Evolutionary conservation across 2,113 vertebrate genomes (phyloP), one percentile per base, ranked within the genome.

Genomic region (Pygoscelis antarcticus): DNA sequence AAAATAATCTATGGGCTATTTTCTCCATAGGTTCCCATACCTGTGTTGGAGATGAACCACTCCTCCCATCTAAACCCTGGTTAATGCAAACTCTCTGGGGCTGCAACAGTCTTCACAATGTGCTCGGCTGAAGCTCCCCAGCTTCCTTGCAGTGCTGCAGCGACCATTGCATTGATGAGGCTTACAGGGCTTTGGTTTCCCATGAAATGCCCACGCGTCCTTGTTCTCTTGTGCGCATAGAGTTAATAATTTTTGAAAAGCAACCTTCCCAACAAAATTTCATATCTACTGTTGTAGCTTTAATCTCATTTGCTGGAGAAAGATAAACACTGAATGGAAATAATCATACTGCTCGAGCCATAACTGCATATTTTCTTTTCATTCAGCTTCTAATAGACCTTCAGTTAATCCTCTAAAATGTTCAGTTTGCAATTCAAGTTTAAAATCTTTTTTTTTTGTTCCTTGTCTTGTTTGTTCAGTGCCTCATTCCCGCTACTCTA

Each of bases 101-200:
- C 32, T 79, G 32, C 38, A 66, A 32, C 18, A 52, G 13, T 7
- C 23, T 62, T 40, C 68, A 25, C 16, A 15, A 3, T 0, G 2
- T 10, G 8, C 47, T 34, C 4, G 2, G 23, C 16, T 3, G 40
- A n/a, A 61, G 38, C 2, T 71, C 12, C 32, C 12, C 13, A 5
- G 16, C 36, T 12, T 51, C 58, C 44, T 17, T 16, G 51, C 16
- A 8, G 38, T 6, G 30, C 29, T 68, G 75, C 51, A 60, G 55
- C 6, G 3, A 36, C 3, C 0, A 0, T 2, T 11, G 58, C 1
- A 1, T 1, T 3, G n/a, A 19, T 61, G 61, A 55, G n/a, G 13
- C 11, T 65, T 30, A 7, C 0, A 34, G 30, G 58, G 36, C 26
- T 69, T 61, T 57, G 36, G 29, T 29, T 86, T 82, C 66, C 49